Percentiles rank a stretch among this genome's conserved stretches.
Evolutionary conservation across 2,113 vertebrate species (phyloP).

Genomic region (Harpagus bidentatus): DNA sequence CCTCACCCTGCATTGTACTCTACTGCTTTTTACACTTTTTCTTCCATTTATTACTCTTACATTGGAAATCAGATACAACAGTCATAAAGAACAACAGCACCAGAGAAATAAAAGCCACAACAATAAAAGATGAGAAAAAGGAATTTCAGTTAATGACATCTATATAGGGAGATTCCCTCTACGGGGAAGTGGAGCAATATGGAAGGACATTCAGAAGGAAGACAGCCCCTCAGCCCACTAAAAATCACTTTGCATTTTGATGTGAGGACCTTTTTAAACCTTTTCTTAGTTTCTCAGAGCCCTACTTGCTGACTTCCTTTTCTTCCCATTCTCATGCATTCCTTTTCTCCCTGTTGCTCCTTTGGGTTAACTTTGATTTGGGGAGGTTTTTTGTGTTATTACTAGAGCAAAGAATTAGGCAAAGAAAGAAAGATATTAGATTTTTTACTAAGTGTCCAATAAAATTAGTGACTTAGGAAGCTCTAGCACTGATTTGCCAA

Average conservation of each 20-base stretch:
- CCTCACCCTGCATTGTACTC: background rate
- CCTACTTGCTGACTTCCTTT: background rate
- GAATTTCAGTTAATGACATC: background rate
- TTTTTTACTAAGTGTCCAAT: background rate
- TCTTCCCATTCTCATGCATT: background rate
- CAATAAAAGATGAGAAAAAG: background rate
- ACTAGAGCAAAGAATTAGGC: background rate
- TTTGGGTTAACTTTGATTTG: background rate
- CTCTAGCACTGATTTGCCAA: background rate
- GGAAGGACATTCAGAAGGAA: background rate
- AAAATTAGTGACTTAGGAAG: background rate
- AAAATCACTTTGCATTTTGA: background rate
- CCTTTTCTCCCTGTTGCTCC: background rate
- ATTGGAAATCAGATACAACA: slow-evolving; percentile 24
- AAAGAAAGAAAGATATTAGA: background rate
- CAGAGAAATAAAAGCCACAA: background rate
- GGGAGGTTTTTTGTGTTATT: background rate
- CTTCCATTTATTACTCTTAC: slow-evolving; percentile 8
- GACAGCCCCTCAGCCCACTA: background rate
- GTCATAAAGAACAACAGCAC: background rate
- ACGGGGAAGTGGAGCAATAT: background rate
- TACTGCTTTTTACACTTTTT: background rate
- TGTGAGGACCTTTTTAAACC: background rate
- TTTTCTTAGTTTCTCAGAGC: background rate
- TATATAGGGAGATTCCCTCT: background rate